Evolutionary conservation across 2,113 vertebrate genomes (phyloP).

Genomic region (Sturnira hondurensis): DNA sequence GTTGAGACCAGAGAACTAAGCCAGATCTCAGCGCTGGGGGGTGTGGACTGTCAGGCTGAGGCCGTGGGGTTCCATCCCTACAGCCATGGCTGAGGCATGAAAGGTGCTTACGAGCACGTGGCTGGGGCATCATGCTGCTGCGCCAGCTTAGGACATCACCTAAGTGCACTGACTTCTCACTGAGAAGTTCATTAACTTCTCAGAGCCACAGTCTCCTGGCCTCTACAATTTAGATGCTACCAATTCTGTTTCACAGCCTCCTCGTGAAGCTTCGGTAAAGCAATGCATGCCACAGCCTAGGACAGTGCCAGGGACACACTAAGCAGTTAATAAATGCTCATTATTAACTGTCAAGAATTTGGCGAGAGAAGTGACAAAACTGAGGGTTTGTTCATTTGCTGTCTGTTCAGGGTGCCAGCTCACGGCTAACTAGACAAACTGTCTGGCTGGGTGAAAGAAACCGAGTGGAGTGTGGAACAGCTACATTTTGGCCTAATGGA

Average conservation of each 20-base stretch:
- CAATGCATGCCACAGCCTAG: neutral
- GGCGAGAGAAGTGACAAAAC: neutral
- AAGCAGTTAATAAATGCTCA: neutral
- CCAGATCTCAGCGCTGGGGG: neutral
- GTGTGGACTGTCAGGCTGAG: neutral
- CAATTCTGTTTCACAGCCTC: neutral
- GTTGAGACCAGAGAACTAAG: neutral
- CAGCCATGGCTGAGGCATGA: neutral
- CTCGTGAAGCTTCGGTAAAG: neutral
- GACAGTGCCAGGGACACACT: accelerated
- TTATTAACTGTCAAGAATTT: neutral
- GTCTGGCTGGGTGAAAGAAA: neutral
- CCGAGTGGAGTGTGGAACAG: neutral
- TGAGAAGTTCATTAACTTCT: neutral
- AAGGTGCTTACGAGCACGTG: no score
- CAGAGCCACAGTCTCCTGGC: neutral
- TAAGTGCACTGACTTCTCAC: neutral
- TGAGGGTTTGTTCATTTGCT: neutral
- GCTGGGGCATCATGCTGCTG: neutral
- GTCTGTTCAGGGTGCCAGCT: neutral
- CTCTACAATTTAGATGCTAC: neutral
- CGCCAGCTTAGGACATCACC: neutral
- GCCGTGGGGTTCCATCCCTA: neutral
- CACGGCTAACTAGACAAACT: neutral
- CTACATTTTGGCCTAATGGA: neutral